Evolutionary conservation across 2,797 vertebrate genomes (phyloP).

Genomic region (Phrynocephalus forsythii): DNA sequence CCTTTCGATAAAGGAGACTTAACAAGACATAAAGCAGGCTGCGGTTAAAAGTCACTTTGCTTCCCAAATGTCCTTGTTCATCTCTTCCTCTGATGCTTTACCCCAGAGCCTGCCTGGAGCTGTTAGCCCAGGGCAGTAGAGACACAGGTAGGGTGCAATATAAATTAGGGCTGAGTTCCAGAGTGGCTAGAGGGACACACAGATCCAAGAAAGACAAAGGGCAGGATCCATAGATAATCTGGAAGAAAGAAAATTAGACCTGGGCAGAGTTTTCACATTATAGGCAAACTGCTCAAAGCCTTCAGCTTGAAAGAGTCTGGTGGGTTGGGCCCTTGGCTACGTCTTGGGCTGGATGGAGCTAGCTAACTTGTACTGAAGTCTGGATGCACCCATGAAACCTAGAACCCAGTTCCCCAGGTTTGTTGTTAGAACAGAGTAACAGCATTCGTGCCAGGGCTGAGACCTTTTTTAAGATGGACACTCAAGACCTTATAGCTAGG

Average conservation of each 20-base stretch:
- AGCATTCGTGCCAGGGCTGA: no score
- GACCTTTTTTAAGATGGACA: no score
- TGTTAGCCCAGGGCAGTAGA: background rate
- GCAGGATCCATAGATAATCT: background rate
- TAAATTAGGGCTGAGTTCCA: no score
- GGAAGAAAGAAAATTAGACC: background rate
- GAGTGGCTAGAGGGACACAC: background rate
- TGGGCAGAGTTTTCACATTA: no score
- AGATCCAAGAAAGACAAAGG: no score
- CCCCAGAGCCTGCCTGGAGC: no score
- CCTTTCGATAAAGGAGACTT: background rate
- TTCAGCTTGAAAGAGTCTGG: no score
- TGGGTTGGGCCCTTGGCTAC: no score
- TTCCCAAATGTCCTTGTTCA: background rate
- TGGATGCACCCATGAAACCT: background rate
- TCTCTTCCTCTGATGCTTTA: background rate
- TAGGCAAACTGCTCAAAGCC: background rate
- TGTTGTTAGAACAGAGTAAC: no score
- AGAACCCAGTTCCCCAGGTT: background rate
- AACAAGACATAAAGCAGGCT: background rate
- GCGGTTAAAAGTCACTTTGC: background rate
- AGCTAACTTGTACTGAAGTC: no score
- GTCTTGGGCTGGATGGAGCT: no score
- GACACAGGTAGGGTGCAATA: background rate
- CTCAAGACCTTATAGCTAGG: no score